phyloP scores from a whole-genome alignment of 2,888 invertebrate species.

The Stramonita haemastoma region DNA sequence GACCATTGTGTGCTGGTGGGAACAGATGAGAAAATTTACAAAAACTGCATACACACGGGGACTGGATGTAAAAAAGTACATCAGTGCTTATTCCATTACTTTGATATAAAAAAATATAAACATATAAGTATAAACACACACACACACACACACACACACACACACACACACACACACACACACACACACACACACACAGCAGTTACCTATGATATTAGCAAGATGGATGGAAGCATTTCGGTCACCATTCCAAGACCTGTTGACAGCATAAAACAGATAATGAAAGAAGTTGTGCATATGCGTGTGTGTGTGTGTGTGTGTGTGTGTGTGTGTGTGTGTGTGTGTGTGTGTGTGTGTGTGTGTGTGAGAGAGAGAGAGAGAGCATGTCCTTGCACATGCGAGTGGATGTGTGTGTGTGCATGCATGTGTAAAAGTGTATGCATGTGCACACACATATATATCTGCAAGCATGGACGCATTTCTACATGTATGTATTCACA shows the following conservation, averaged over 20 bases:
- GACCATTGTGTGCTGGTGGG: too few relatives aligned
- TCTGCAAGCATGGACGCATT: background rate
- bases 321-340: too few relatives aligned
- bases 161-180: background rate
- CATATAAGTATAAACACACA: too few relatives aligned
- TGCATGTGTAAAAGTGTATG: background rate
- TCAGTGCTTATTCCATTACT: too few relatives aligned
- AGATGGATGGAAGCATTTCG: slow-evolving; percentile 65
- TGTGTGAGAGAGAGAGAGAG: too few relatives aligned
- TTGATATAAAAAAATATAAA: background rate
- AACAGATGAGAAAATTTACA: too few relatives aligned
- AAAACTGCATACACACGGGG: too few relatives aligned
- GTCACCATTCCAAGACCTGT: slow-evolving; percentile 72
- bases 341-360: too few relatives aligned
- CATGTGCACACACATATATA: background rate
- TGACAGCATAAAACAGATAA: background rate
- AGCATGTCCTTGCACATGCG: too few relatives aligned
- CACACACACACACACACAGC: background rate
- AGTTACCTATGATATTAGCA: slow-evolving; percentile 73
- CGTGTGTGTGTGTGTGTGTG: too few relatives aligned
- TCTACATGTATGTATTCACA: background rate
- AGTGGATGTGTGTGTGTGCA: too few relatives aligned
- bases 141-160: slow-evolving; percentile 14
- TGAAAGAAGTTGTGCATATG: background rate
- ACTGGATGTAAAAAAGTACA: too few relatives aligned